These are phyloP conservation scores for Nipponacmea schrenckii DNA, from an alignment of 2,888 invertebrate genomes.

Conservation along the genomic window DNA sequence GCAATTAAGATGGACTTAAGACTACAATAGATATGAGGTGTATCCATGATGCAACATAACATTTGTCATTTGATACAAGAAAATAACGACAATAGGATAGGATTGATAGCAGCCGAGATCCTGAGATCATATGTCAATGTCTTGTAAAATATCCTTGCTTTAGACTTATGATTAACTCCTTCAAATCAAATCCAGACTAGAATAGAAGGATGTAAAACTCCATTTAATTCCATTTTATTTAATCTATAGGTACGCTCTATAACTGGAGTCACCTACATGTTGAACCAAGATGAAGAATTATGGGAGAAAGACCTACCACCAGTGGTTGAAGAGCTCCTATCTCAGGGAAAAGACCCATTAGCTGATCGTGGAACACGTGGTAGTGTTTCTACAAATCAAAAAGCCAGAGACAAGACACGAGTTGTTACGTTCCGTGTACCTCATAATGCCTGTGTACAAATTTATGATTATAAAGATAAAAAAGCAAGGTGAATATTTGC, in stretches of 20 bases:
- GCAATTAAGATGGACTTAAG: no score
- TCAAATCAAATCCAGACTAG: no score
- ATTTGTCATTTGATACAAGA: no score
- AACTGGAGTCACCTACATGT: slow-evolving; percentile 70
- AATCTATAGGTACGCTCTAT: slow-evolving; percentile 69
- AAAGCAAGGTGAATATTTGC: slow-evolving; percentile 63
- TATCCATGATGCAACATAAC: no score
- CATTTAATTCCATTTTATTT: slow-evolving; percentile 18
- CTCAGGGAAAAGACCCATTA: slow-evolving; percentile 66
- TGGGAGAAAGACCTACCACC: slow-evolving; percentile 68
- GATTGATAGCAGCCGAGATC: no score
- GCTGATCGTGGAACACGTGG: slow-evolving; percentile 66
- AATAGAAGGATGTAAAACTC: no score
- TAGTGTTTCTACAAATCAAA: slow-evolving; percentile 5
- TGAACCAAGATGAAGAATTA: slow-evolving; percentile 69
- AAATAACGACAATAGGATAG: no score
- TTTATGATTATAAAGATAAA: slow-evolving; percentile 71
- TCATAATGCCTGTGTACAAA: slow-evolving; percentile 71
- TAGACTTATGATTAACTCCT: no score
- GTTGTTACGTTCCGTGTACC: slow-evolving; percentile 70
- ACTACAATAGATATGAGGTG: no score
- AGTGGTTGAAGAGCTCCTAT: slow-evolving; percentile 64
- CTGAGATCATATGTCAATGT: no score
- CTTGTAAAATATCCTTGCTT: no score
- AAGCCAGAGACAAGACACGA: slow-evolving; percentile 61